Conservation (phyloP, 1,140 invertebrate genomes). For the Teleopsis dalmanni region DNA sequence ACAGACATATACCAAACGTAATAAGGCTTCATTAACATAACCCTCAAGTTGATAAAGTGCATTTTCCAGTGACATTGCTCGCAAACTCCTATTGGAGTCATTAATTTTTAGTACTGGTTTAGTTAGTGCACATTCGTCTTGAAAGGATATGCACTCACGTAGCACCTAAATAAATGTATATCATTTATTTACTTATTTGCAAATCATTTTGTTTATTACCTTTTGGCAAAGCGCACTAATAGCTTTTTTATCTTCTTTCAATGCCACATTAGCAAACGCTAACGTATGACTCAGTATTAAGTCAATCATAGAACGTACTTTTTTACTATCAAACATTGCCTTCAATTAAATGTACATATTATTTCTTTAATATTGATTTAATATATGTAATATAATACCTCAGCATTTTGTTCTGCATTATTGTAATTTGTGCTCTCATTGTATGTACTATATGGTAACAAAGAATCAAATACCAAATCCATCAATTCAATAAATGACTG, state of each 20-base stretch:
- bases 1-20: constrained; percentile 31
- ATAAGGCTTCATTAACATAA: constrained; percentile 30
- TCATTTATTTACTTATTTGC: not conserved
- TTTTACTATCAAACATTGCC: constrained; percentile 14
- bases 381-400: too few relatives aligned
- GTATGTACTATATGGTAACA: constrained; percentile 20
- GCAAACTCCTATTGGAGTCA: constrained; percentile 23
- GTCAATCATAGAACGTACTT: constrained; percentile 26
- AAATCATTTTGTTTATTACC: constrained; percentile 9
- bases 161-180: constrained; percentile 20
- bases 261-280: constrained; percentile 37
- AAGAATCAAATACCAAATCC: constrained; percentile 21
- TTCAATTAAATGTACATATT: not conserved
- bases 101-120: not conserved
- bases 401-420: not conserved
- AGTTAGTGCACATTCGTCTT: constrained; percentile 23
- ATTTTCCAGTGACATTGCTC: constrained; percentile 26
- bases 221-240: constrained; percentile 38
- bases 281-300: constrained; percentile 29
- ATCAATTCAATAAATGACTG: constrained; percentile 24
- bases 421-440: constrained; percentile 6
- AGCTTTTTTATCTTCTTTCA: constrained; percentile 33
- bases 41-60: constrained; percentile 33
- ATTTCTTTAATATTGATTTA: not conserved
- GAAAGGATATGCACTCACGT: constrained; percentile 29